These are phyloP conservation scores for Trichoplusia ni DNA, from an alignment of 1,140 invertebrate species.

Conservation along the genomic window DNA sequence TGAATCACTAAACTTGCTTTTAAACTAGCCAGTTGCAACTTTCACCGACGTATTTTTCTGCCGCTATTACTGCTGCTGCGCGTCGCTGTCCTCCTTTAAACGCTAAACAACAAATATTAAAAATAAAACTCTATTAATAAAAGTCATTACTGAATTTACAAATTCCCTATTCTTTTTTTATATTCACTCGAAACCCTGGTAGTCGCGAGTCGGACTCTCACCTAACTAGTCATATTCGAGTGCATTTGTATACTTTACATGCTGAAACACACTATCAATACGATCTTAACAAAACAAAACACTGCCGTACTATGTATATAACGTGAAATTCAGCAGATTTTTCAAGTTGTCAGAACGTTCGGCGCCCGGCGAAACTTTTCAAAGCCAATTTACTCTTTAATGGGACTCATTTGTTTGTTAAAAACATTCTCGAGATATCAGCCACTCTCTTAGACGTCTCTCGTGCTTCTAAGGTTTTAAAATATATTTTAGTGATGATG, in stretches of 20 bases:
- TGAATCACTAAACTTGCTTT: too few relatives aligned
- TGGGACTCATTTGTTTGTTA: slow-evolving; percentile 55
- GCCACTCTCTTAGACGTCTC: background rate
- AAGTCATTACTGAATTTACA: slow-evolving; percentile 12
- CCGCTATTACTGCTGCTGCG: too few relatives aligned
- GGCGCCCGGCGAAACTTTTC: slow-evolving; percentile 46
- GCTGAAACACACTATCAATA: background rate
- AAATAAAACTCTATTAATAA: slow-evolving; percentile 23
- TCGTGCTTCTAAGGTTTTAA: background rate
- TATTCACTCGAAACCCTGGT: too few relatives aligned
- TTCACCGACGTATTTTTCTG: too few relatives aligned
- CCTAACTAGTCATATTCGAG: too few relatives aligned
- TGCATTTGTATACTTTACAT: too few relatives aligned
- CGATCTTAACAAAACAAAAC: too few relatives aligned
- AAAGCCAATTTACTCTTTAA: slow-evolving; percentile 60
- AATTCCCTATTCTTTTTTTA: too few relatives aligned
- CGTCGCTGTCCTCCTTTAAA: too few relatives aligned
- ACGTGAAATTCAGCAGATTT: slow-evolving; percentile 49
- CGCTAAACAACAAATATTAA: slow-evolving; percentile 14
- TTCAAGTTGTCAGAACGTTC: slow-evolving; percentile 46
- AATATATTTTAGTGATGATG: slow-evolving; percentile 23
- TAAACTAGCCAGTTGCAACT: too few relatives aligned
- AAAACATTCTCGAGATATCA: slow-evolving; percentile 29
- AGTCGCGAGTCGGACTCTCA: too few relatives aligned
- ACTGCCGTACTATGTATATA: slow-evolving; percentile 24